phyloP scores from a whole-genome alignment of 2,888 invertebrate genomes.

The Brachylomia viminalis region DNA sequence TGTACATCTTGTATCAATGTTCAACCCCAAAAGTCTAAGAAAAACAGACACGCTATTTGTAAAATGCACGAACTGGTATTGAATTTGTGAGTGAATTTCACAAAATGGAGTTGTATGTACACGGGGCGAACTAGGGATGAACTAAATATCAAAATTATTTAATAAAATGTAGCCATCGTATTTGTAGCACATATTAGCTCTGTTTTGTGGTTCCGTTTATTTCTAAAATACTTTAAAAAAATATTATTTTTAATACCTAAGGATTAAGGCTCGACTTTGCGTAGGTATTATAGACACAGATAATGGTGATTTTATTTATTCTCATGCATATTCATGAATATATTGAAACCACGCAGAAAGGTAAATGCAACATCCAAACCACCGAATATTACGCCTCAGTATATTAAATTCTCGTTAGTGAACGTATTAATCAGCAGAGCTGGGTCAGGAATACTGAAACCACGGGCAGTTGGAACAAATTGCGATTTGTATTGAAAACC shows the following conservation, averaged over 20 bases:
- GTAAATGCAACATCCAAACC: slow-evolving; percentile 1
- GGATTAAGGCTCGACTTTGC: not conserved
- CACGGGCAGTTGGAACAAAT: slow-evolving; percentile 54
- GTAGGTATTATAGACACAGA: not conserved
- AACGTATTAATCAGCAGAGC: slow-evolving; percentile 46
- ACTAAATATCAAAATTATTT: slow-evolving; percentile 6
- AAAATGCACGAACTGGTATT: slow-evolving; percentile 40
- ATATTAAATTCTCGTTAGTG: slow-evolving; percentile 45
- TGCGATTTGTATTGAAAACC: slow-evolving; percentile 58
- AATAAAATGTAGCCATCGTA: not conserved
- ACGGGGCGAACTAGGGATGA: not conserved
- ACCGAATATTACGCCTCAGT: not conserved
- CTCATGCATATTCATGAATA: not conserved
- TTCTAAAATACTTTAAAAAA: not conserved
- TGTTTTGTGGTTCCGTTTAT: not conserved
- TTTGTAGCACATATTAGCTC: not conserved
- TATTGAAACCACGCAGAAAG: not conserved
- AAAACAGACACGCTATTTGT: slow-evolving; percentile 30
- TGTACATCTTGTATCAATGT: slow-evolving; percentile 19
- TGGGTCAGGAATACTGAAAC: slow-evolving; percentile 34
- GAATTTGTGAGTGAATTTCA: slow-evolving; percentile 39
- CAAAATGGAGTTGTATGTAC: slow-evolving; percentile 4
- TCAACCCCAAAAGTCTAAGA: slow-evolving; percentile 23
- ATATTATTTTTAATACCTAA: not conserved
- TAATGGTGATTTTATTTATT: not conserved